Evolutionary conservation across 2,113 vertebrate species (phyloP), one percentile per base, ranked within the genome.

Genomic region (Microcebus ravelobensis): DNA sequence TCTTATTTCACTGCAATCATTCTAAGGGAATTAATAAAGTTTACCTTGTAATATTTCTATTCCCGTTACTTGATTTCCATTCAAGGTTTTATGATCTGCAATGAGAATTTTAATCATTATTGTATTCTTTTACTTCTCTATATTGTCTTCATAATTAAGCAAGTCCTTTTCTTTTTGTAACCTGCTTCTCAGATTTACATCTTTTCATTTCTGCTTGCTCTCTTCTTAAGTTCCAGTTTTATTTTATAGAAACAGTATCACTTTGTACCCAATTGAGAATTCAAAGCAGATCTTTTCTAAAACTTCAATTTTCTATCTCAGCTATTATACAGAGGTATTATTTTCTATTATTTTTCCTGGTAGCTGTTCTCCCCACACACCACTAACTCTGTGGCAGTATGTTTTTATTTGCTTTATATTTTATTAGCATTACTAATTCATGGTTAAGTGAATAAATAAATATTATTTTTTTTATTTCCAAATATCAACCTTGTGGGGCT

Each of bases 11-110:
- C 36, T 84, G 20, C 4, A 74, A 14, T 39, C 5, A 79, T 88
- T 91, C 8, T 89, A 80, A 73, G 8, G 17, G 15, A 91, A 91
- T 87, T 77, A 83, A 89, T 63, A 84, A 61, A 34, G 12, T 86
- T 94, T 89, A 76, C 17, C 14, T 91, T 88, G 15, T 21, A 50
- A 95, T 84, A 81, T 94, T 88, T 81, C 50, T 79, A 88, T 45
- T 80, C 8, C 11, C 3, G 0, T 87, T 93, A 93, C 23, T 87
- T 87, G n/a, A 2, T 74, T 84, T 67, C 29, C 50, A 91, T 61
- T 87, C 79, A 74, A 93, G 57, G 68, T 80, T 84, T 71, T 74
- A 84, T 42, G 25, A 25, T 25, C 27, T 91, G 36, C 18, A 84
- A 25, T n/a, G 57, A 67, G 39, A 88, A 68, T 63, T 86, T 39